These are phyloP conservation scores for Drosophila leonis DNA, from an alignment of 2,888 invertebrate species.

Conservation along the genomic window DNA sequence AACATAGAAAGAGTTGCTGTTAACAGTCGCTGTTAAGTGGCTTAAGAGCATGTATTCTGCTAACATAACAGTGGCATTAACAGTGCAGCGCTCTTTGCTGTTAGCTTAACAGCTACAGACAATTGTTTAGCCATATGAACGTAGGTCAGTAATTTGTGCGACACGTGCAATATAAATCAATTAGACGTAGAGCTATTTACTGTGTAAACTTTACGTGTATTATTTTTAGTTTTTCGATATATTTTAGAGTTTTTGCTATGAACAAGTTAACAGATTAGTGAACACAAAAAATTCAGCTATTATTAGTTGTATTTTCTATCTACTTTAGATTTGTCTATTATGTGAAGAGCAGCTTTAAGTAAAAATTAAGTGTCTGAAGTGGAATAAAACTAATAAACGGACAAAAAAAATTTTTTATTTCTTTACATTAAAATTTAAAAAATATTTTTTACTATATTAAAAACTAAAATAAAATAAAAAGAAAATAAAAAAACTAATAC, in stretches of 20 bases:
- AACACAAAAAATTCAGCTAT: neutral
- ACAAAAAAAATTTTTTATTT: too few species aligned
- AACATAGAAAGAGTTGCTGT: constrained; percentile 7
- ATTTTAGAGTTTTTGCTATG: too few species aligned
- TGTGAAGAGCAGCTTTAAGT: neutral
- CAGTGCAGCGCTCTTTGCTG: constrained; percentile 35
- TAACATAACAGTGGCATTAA: neutral
- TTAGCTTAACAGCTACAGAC: constrained; percentile 6
- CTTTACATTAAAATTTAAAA: too few species aligned
- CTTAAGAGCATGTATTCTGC: constrained; percentile 43
- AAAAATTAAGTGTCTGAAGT: too few species aligned
- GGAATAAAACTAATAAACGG: too few species aligned
- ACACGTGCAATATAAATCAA: constrained; percentile 50
- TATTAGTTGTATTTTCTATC: neutral
- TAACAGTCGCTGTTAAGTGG: constrained; percentile 28
- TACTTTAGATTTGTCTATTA: neutral
- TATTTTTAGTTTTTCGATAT: neutral
- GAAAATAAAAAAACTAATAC: too few species aligned
- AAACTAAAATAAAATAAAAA: too few species aligned
- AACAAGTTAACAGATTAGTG: neutral
- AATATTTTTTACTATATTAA: too few species aligned
- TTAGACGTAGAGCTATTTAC: neutral
- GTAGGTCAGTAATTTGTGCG: constrained; percentile 65
- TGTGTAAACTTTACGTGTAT: too few species aligned
- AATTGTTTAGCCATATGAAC: constrained; percentile 27